Evolutionary conservation across 2,797 vertebrate species (phyloP).

Genomic region (Rhadinocentrus ornatus): DNA sequence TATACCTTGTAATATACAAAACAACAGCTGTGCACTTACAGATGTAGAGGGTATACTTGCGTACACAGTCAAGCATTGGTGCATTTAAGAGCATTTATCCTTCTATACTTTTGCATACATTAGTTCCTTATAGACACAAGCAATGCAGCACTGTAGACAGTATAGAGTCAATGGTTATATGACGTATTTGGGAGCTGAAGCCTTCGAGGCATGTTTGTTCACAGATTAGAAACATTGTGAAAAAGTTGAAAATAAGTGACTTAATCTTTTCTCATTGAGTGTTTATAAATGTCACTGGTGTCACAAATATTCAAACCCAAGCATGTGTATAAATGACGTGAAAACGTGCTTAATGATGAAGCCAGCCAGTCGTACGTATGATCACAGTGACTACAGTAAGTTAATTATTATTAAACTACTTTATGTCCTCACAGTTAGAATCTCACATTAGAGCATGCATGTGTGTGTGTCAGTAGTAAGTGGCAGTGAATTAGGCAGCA

Average conservation of each 20-base stretch:
- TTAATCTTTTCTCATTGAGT: slow-evolving; percentile 49
- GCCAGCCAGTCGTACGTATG: background rate
- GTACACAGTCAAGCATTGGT: background rate
- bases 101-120: slow-evolving; percentile 16
- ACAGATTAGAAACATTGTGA: slow-evolving; percentile 35
- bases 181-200: slow-evolving; percentile 11
- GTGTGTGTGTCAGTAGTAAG: slow-evolving; percentile 36
- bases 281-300: slow-evolving; percentile 53
- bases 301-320: slow-evolving; percentile 31
- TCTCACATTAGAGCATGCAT: slow-evolving; percentile 45
- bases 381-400: background rate
- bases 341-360: slow-evolving; percentile 9
- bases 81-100: background rate
- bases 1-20: slow-evolving; percentile 2
- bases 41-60: background rate
- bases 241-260: slow-evolving; percentile 34
- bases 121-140: slow-evolving; percentile 17
- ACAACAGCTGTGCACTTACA: background rate
- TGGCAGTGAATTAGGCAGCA: slow-evolving; percentile 48
- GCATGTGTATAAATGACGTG: background rate
- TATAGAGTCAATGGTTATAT: slow-evolving; percentile 13
- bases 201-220: slow-evolving; percentile 35
- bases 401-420: slow-evolving; percentile 1
- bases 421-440: slow-evolving; percentile 10
- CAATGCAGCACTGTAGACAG: slow-evolving; percentile 3